phyloP scores from a whole-genome alignment of 2,797 vertebrate species.

The Ibycter americanus region DNA sequence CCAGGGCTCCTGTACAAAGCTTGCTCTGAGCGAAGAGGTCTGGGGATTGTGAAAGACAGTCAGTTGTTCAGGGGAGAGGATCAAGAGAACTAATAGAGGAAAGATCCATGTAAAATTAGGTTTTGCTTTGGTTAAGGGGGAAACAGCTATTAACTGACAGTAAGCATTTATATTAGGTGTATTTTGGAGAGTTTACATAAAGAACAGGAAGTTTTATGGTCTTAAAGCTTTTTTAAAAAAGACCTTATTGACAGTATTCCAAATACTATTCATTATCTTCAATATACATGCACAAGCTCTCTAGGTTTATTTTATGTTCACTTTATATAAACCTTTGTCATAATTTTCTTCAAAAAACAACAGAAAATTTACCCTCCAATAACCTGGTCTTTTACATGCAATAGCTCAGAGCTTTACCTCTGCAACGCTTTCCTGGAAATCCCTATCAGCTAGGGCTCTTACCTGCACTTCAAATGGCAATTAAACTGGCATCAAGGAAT shows the following conservation, averaged over 20 bases:
- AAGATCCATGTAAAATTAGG: not conserved
- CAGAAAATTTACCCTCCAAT: not conserved
- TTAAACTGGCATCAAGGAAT: not conserved
- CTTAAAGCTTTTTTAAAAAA: not conserved
- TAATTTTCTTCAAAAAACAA: not conserved
- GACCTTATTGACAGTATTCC: not conserved
- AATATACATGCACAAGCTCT: not conserved
- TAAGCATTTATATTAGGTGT: not conserved
- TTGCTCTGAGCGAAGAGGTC: not conserved
- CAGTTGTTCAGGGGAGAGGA: not conserved
- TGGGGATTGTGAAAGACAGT: not conserved
- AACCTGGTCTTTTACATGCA: not conserved
- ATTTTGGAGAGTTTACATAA: not conserved
- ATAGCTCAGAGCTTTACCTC: not conserved
- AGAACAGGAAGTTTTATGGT: not conserved
- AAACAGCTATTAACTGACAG: not conserved
- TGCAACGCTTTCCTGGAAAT: not conserved
- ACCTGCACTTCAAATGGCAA: not conserved
- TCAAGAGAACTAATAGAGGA: not conserved
- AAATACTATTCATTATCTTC: not conserved
- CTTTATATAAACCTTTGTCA: not conserved
- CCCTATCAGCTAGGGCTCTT: not conserved
- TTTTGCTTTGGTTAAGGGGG: not conserved
- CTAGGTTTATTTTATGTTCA: not conserved
- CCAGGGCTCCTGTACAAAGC: rapidly evolving